Evolutionary conservation across 1,140 invertebrate genomes (phyloP).

Genomic region (Drosophila ironensis): DNA sequence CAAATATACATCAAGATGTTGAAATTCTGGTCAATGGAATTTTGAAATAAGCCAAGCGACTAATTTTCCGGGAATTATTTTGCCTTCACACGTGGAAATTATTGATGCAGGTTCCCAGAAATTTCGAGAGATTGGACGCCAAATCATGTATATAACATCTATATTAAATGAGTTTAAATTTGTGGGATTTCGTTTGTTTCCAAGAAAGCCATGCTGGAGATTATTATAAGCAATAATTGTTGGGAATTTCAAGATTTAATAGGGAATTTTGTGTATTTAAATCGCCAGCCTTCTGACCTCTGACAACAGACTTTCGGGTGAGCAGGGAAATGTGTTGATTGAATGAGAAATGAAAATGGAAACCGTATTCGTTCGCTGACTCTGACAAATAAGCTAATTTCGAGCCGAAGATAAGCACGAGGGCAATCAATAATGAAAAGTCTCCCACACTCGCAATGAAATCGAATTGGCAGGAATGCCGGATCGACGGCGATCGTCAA

Average conservation of each 20-base stretch:
- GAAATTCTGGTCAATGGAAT: neutral
- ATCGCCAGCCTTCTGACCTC: neutral
- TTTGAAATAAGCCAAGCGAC: no score
- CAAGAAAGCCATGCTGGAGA: no score
- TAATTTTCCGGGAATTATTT: no score
- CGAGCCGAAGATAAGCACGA: conserved; percentile 33
- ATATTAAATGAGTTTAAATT: no score
- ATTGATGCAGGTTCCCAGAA: no score
- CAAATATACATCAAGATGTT: neutral
- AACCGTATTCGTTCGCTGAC: conserved; percentile 12
- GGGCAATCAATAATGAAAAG: conserved; percentile 32
- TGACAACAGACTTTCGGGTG: neutral
- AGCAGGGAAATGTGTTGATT: conserved; percentile 1
- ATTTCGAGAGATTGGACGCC: no score
- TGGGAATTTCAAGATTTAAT: neutral
- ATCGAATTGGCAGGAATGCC: conserved; percentile 8
- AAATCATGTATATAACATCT: no score
- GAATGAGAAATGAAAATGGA: conserved; percentile 22
- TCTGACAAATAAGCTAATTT: conserved; percentile 44
- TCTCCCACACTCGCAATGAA: conserved; percentile 19
- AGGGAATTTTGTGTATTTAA: neutral
- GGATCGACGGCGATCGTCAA: conserved; percentile 14
- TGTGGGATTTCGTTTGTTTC: no score
- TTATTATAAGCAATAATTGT: no score
- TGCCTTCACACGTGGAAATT: no score